Evolutionary conservation across 92 coral and sea anemone species (phyloP).

Genomic region (Diadumene lineata): DNA sequence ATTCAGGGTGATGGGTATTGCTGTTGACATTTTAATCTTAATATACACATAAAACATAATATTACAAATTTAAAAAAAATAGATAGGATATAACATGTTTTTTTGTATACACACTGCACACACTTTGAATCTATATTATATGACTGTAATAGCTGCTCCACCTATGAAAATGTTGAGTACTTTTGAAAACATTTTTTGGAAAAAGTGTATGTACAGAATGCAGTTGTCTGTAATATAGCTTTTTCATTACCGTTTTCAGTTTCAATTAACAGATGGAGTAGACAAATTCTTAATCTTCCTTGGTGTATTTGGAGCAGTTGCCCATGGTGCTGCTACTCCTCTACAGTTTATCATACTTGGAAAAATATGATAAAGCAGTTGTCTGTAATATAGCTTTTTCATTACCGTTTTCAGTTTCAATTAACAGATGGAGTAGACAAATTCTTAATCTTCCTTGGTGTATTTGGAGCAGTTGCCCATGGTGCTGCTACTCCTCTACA

Average conservation of each 20-base stretch:
- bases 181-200: no score
- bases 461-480: conserved; percentile 76
- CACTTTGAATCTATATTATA: not conserved
- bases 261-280: conserved; percentile 64
- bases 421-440: conserved; percentile 64
- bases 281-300: conserved; percentile 69
- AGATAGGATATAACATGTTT: not conserved
- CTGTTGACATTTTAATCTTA: no score
- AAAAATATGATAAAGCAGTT: no score
- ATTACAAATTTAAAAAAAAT: no score
- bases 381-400: not conserved
- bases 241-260: conserved; percentile 50
- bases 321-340: conserved; percentile 86
- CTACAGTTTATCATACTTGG: conserved; percentile 95
- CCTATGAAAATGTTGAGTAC: not conserved
- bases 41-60: not conserved
- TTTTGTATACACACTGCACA: not conserved
- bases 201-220: not conserved
- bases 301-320: conserved; percentile 74
- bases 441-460: conserved; percentile 66
- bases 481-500: conserved; percentile 88
- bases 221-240: no score
- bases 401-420: conserved; percentile 69
- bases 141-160: not conserved
- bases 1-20: no score